Percentiles rank a stretch among this genome's conserved stretches.
Evolutionary conservation across 2,113 vertebrate genomes (phyloP).

Genomic region (Irena cyanogastra): DNA sequence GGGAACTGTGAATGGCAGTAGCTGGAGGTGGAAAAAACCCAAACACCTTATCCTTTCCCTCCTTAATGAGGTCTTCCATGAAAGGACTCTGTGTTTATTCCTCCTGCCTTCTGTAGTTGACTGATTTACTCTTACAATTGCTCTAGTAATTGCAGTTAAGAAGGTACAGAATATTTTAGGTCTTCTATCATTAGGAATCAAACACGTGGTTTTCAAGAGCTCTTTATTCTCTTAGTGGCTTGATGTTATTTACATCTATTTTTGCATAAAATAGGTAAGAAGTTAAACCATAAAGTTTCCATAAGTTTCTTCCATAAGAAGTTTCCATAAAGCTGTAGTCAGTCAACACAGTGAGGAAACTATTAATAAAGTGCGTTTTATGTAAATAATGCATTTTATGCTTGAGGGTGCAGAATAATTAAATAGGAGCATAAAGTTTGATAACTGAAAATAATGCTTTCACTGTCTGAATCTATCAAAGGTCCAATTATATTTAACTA

Average conservation of each 20-base stretch:
- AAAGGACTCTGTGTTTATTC: not conserved
- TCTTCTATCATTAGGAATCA: not conserved
- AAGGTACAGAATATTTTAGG: not conserved
- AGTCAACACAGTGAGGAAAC: not conserved
- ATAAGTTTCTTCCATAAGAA: too few species aligned
- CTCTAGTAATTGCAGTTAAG: not conserved
- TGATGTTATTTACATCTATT: not conserved
- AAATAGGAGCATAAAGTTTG: not conserved
- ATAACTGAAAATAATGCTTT: not conserved
- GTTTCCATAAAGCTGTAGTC: not conserved
- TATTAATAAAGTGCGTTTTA: not conserved
- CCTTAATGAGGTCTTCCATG: not conserved
- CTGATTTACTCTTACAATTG: not conserved
- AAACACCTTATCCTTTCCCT: not conserved
- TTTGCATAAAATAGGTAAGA: not conserved
- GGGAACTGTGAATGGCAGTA: not conserved
- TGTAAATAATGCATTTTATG: slow-evolving; percentile 33
- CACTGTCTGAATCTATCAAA: not conserved
- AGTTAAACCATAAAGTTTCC: not conserved
- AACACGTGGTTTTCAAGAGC: not conserved
- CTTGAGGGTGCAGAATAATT: slow-evolving; percentile 16
- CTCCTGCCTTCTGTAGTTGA: not conserved
- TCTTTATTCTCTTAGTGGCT: not conserved
- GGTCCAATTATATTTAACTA: not conserved
- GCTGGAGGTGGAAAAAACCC: not conserved